A percentile compares a stretch with the other conserved stretches of the same genome.
Evolutionary conservation across 2,888 invertebrate genomes (phyloP).

Genomic region (Lymantria dispar): DNA sequence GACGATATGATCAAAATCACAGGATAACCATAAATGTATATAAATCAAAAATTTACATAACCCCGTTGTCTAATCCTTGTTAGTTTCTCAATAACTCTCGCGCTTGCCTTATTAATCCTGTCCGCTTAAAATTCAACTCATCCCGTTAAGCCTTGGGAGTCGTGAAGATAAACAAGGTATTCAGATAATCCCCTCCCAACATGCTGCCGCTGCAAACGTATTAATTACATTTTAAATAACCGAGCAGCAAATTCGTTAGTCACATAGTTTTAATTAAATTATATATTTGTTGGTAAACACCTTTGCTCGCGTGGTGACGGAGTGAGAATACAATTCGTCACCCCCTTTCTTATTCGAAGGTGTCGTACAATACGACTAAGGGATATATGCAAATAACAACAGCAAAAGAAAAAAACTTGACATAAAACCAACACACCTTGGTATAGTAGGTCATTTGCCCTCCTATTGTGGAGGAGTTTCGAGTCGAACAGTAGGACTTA

Average conservation of each 20-base stretch:
- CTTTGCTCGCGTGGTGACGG: neutral
- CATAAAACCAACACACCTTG: no score
- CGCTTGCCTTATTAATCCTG: neutral
- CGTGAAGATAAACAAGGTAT: constrained; percentile 18
- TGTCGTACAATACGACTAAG: no score
- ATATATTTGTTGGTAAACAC: no score
- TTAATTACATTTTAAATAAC: constrained; percentile 26
- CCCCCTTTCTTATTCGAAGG: neutral
- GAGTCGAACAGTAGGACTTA: no score
- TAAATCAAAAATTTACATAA: neutral
- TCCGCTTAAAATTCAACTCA: constrained; percentile 5
- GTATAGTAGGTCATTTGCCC: no score
- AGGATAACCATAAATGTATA: no score
- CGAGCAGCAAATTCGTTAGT: neutral
- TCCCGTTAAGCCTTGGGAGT: constrained; percentile 1
- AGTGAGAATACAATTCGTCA: neutral
- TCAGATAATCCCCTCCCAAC: constrained; percentile 14
- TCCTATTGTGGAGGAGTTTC: no score
- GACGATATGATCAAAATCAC: no score
- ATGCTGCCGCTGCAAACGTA: constrained; percentile 14
- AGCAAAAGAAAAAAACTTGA: no score
- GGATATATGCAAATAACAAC: no score
- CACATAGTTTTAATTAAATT: neutral
- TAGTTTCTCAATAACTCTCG: neutral
- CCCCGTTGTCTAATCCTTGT: no score